phyloP scores from a whole-genome alignment of 2,888 invertebrate genomes.

The Parnassius smintheus region DNA sequence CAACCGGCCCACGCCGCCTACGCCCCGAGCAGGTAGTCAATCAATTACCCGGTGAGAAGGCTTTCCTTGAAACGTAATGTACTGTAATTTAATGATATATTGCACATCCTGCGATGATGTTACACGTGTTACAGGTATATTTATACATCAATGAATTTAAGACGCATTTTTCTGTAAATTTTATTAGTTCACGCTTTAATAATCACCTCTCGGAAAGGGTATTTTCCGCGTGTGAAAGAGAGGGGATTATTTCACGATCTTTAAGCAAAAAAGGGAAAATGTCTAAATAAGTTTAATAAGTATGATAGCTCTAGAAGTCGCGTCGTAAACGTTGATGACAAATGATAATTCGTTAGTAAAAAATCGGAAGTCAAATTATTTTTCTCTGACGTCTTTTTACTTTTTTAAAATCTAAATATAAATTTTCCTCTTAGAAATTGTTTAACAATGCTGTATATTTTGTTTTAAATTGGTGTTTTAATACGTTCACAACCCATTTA shows the following conservation, averaged over 20 bases:
- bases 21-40: constrained; percentile 64
- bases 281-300: no score
- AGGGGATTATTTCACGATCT: not conserved
- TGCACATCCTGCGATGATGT: constrained; percentile 31
- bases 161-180: not conserved
- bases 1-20: constrained; percentile 70
- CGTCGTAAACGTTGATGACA: no score
- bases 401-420: no score
- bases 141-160: constrained; percentile 4
- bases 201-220: not conserved
- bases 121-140: constrained; percentile 24
- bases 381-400: no score
- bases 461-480: no score
- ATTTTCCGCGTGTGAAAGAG: constrained; percentile 7
- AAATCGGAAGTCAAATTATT: no score
- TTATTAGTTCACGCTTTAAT: not conserved
- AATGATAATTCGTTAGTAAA: no score
- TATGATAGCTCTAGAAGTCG: no score
- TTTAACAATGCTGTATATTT: no score
- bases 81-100: constrained; percentile 42
- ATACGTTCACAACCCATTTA: no score
- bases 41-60: constrained; percentile 65
- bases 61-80: constrained; percentile 45
- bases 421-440: no score
- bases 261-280: not conserved